These are phyloP conservation scores for Diploscapter pachys DNA, from an alignment of 1,140 invertebrate species.

Conservation along the genomic window DNA sequence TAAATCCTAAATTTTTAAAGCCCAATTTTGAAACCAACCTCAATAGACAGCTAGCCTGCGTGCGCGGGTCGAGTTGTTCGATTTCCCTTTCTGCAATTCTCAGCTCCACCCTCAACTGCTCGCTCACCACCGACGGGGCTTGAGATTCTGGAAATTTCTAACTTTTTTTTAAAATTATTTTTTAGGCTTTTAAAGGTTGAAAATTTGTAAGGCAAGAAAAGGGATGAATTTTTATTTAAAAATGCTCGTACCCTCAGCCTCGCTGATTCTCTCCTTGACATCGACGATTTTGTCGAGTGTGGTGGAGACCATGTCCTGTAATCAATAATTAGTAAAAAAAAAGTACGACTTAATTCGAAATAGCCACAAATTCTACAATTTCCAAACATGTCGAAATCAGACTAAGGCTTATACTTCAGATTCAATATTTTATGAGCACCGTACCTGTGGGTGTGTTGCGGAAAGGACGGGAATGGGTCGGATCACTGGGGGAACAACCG, in stretches of 20 bases:
- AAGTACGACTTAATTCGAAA: too few relatives aligned
- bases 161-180: not conserved
- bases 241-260: slow-evolving; percentile 32
- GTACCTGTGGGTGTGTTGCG: not conserved
- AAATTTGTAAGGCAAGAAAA: too few relatives aligned
- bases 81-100: slow-evolving; percentile 30
- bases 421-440: too few relatives aligned
- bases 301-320: slow-evolving; percentile 47
- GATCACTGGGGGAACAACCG: slow-evolving; percentile 3
- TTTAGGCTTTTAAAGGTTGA: too few relatives aligned
- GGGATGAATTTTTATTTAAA: too few relatives aligned
- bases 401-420: too few relatives aligned
- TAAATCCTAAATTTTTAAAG: too few relatives aligned
- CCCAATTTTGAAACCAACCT: not conserved
- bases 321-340: too few relatives aligned
- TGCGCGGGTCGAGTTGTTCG: slow-evolving; percentile 23
- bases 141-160: not conserved
- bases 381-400: too few relatives aligned
- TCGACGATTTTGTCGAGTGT: slow-evolving; percentile 49
- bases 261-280: slow-evolving; percentile 50
- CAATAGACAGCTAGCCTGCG: slow-evolving; percentile 24
- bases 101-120: slow-evolving; percentile 24
- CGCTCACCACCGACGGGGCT: slow-evolving; percentile 8
- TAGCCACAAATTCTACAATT: too few relatives aligned
- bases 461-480: slow-evolving; percentile 9